Percentiles rank a stretch among this genome's conserved stretches.
These are phyloP conservation scores for Gouania willdenowi DNA, from an alignment of 2,797 vertebrate genomes.

Conservation along the genomic window DNA sequence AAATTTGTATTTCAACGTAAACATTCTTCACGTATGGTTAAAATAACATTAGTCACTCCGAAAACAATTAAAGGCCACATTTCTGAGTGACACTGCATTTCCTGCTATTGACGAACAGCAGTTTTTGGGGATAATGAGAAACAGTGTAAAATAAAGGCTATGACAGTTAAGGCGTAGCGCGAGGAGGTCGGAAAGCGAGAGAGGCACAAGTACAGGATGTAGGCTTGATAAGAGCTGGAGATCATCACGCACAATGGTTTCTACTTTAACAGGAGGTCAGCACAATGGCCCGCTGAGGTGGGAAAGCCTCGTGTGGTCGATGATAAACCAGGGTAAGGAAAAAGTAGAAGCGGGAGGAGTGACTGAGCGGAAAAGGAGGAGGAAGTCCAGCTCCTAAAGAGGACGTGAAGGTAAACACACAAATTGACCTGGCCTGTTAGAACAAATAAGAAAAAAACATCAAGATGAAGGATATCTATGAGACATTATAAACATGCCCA, in stretches of 20 bases:
- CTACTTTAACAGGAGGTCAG: slow-evolving; percentile 34
- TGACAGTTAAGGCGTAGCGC: not conserved
- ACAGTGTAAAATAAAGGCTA: no score
- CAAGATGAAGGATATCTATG: not conserved
- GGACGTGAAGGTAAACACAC: slow-evolving; percentile 3
- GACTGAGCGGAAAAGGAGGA: not conserved
- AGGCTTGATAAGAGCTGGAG: not conserved
- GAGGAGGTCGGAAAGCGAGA: slow-evolving; percentile 7
- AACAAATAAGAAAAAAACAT: slow-evolving; percentile 15
- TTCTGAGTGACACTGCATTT: no score
- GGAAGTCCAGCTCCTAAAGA: slow-evolving; percentile 19
- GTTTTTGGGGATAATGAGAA: no score
- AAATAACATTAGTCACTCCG: no score
- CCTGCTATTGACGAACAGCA: no score
- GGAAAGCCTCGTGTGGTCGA: not conserved
- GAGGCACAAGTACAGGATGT: slow-evolving; percentile 6
- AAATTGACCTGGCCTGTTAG: not conserved
- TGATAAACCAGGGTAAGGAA: slow-evolving; percentile 10
- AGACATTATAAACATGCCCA: no score
- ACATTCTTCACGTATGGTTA: no score
- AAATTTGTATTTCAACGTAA: no score
- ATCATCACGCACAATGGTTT: slow-evolving; percentile 26
- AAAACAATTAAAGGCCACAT: no score
- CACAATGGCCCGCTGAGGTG: slow-evolving; percentile 23
- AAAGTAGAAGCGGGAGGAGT: slow-evolving; percentile 2